Evolutionary conservation across 2,888 invertebrate species (phyloP).

Genomic region (Netelia fuscicornis): DNA sequence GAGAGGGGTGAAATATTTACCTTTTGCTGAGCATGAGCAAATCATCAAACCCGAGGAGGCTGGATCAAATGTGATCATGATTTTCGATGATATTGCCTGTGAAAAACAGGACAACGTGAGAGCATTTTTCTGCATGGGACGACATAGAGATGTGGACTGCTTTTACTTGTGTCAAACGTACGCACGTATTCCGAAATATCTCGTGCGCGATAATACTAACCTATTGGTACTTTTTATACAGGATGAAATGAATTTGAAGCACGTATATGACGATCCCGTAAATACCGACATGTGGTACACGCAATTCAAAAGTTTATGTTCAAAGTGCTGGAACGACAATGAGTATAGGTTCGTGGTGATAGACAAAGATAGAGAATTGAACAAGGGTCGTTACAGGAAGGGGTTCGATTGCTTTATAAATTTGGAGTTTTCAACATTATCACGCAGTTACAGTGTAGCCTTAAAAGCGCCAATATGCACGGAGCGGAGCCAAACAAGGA

Average conservation of each 20-base stretch:
- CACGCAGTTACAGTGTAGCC: too few species aligned
- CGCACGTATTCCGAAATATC: constrained; percentile 69
- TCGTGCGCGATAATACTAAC: constrained; percentile 70
- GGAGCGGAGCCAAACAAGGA: not conserved
- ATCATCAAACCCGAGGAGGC: constrained; percentile 71
- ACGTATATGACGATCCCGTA: constrained; percentile 71
- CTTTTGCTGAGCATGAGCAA: constrained; percentile 66
- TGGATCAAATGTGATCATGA: constrained; percentile 73
- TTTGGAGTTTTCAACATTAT: too few species aligned
- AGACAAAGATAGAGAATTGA: constrained; percentile 67
- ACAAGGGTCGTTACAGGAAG: constrained; percentile 67
- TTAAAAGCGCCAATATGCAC: too few species aligned
- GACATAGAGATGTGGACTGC: constrained; percentile 58
- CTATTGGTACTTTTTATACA: constrained; percentile 69
- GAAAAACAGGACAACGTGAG: constrained; percentile 73
- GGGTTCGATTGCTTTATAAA: constrained; percentile 63
- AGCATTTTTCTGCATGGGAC: constrained; percentile 69
- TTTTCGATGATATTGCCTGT: constrained; percentile 72
- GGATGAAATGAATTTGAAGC: constrained; percentile 71
- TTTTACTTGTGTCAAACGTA: constrained; percentile 72
- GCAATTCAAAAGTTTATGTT: constrained; percentile 67
- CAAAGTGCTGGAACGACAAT: constrained; percentile 67
- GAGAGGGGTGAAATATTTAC: constrained; percentile 72
- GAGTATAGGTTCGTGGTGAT: constrained; percentile 71
- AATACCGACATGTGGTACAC: constrained; percentile 69